Percentiles rank a stretch among this genome's conserved stretches.
Evolutionary conservation across 2,888 invertebrate genomes (phyloP).

Genomic region (Nectonema munidae): DNA sequence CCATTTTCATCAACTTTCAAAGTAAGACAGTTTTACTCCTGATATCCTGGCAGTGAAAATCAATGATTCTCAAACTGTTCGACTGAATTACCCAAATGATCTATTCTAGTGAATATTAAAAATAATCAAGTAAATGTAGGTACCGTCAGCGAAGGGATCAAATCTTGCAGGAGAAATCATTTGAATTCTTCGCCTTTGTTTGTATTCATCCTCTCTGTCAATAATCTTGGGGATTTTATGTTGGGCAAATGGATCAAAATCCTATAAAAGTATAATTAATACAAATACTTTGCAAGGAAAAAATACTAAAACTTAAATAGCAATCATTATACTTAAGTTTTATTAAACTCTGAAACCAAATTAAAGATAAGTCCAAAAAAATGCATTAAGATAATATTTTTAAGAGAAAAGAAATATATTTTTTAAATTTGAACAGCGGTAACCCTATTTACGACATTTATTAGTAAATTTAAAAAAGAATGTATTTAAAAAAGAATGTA

Average conservation of each 20-base stretch:
- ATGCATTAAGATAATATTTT: too few relatives aligned
- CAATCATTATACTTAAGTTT: neutral
- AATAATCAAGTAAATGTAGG: constrained; percentile 26
- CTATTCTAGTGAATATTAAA: neutral
- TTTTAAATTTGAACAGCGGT: too few relatives aligned
- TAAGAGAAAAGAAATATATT: too few relatives aligned
- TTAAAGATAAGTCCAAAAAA: too few relatives aligned
- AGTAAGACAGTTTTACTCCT: too few relatives aligned
- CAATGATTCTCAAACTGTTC: too few relatives aligned
- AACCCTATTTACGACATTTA: too few relatives aligned
- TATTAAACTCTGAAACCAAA: neutral
- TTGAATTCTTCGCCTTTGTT: constrained; percentile 47
- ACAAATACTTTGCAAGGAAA: neutral
- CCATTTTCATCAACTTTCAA: too few relatives aligned
- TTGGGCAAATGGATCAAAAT: constrained; percentile 72
- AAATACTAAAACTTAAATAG: neutral
- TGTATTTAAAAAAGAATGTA: too few relatives aligned
- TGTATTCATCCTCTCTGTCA: constrained; percentile 82
- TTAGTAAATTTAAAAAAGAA: too few relatives aligned
- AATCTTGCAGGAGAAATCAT: constrained; percentile 73
- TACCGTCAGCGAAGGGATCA: constrained; percentile 92
- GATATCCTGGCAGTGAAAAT: too few relatives aligned
- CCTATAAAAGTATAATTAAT: constrained; percentile 26
- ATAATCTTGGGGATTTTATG: constrained; percentile 60
- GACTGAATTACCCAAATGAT: too few relatives aligned